These are phyloP conservation scores for Ia io DNA, from an alignment of 2,113 vertebrate genomes.

Conservation along the genomic window DNA sequence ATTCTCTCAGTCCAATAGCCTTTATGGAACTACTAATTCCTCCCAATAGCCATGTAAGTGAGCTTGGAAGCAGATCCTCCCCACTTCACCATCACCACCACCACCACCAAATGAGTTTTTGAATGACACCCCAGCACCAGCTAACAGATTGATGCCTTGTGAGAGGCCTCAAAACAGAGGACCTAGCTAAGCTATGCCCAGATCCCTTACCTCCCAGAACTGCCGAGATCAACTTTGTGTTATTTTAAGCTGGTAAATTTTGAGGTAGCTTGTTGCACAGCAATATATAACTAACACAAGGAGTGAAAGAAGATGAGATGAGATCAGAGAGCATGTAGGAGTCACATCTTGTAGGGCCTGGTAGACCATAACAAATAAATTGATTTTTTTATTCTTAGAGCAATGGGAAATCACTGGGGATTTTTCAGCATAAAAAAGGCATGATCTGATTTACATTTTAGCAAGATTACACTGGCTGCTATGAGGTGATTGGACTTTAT, in stretches of 20 bases:
- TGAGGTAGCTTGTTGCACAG: background rate
- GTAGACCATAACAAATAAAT: background rate
- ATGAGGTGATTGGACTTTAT: background rate
- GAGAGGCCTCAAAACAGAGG: background rate
- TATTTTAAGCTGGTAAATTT: background rate
- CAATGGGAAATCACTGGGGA: background rate
- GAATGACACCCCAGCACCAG: background rate
- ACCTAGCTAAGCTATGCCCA: background rate
- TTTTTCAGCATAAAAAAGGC: background rate
- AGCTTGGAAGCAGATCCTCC: background rate
- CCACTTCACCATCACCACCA: background rate
- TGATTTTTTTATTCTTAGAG: constrained; percentile 7
- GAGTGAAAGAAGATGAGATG: background rate
- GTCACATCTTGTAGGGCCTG: background rate
- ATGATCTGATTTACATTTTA: background rate
- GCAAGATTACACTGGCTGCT: background rate
- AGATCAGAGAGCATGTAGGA: background rate
- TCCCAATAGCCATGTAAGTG: background rate
- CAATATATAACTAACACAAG: background rate
- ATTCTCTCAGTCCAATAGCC: background rate
- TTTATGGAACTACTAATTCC: background rate
- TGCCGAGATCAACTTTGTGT: background rate
- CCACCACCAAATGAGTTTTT: background rate
- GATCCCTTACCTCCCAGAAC: background rate
- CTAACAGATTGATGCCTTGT: background rate